Base-by-base conservation (phyloP, 2,888 invertebrate species). In the Pilophorus perplexus region DNA sequence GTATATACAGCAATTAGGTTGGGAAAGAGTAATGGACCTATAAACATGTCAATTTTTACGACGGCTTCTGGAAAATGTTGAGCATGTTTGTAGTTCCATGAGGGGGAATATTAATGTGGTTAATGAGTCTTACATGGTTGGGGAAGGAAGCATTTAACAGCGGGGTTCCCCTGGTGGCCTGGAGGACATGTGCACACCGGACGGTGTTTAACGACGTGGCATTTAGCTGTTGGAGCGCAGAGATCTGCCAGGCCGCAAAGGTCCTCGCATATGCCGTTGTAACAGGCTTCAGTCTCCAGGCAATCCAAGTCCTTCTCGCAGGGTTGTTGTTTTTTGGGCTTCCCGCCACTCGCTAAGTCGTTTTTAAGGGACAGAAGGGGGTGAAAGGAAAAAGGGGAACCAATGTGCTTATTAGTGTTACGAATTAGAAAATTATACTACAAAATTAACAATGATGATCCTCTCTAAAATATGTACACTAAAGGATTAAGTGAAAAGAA, bases 111-210 rank as follows among this genome's bases (percentile, higher is more conserved):
- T 46, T 62, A 46, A 42, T 62, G 14, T 46, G 25, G 62, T 46
- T 62, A 46, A 62, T 44, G 4, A n/a, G 37, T 64, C 89, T 89
- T 88, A 89, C 89, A 84, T 86, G 86, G 83, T 79, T 84, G 83
- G 75, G 81, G 79, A 75, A 85, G 84, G 80, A 85, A 83, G 82
- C 90, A 90, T 80, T 88, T 87, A 76, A 86, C 80, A 74, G 88
- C 86, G 66, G 90, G 90, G 78, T 90, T 86, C 78, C 90, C 90
- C 76, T 88, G 88, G 76, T 86, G 85, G 76, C 87, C 89, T 73
- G 84, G 84, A 28, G 89, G 88, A 78, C 83, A 90, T 84, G 78
- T 88, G 77, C 85, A 89, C 28, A 83, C 86, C 27, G 85, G 85
- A 78, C 88, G 88, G 64, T 81, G 84, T 76, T 87, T 88, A 68